Conservation (phyloP, 2,797 vertebrate species). For the Neosilurus mollespiculum region DNA sequence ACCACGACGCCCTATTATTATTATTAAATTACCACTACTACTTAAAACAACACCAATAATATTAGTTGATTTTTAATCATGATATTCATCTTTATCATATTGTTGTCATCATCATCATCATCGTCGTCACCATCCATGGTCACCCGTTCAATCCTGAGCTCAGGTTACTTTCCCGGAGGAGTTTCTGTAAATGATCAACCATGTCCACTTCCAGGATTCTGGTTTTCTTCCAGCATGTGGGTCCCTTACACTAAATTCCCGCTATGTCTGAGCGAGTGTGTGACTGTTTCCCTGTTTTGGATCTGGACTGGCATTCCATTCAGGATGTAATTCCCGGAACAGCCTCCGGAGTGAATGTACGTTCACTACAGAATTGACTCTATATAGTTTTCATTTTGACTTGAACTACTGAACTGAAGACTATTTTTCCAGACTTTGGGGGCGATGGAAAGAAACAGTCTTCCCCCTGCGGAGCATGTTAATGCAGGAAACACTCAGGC, state of each 20-base stretch:
- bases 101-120: neutral
- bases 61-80: too few relatives aligned
- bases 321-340: neutral
- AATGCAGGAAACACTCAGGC: conserved; percentile 11
- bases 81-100: too few relatives aligned
- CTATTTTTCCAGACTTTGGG: neutral
- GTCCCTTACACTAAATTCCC: neutral
- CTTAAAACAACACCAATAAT: too few relatives aligned
- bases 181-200: neutral
- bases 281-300: neutral
- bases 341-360: neutral
- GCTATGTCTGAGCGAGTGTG: neutral
- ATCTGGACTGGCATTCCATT: neutral
- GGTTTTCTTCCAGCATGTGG: neutral
- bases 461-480: neutral
- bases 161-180: neutral
- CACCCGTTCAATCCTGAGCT: neutral
- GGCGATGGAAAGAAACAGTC: neutral
- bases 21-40: too few relatives aligned
- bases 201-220: neutral
- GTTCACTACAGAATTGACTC: neutral
- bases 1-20: too few relatives aligned
- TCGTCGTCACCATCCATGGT: neutral
- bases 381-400: neutral
- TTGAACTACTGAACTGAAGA: neutral